Conservation (phyloP, 2,797 vertebrate genomes). For the Cheirogaleus major region DNA sequence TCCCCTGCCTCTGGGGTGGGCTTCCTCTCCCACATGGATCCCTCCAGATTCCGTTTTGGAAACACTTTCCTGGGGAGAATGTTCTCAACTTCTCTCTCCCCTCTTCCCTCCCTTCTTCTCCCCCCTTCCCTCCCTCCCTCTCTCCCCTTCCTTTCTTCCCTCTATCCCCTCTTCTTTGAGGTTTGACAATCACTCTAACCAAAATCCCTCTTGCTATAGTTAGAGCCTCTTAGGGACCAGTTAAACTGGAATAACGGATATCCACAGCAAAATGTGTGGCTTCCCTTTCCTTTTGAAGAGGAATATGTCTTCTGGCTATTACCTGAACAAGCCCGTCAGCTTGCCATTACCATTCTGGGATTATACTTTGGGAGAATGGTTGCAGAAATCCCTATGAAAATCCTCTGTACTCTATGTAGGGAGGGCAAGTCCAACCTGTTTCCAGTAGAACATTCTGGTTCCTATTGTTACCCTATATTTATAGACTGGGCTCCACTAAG, state of each 20-base stretch:
- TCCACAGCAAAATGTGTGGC: background rate
- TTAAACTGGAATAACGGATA: constrained; percentile 14
- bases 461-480: constrained; percentile 16
- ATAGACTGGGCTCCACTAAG: background rate
- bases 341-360: background rate
- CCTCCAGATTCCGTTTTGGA: background rate
- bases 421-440: background rate
- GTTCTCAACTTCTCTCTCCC: background rate
- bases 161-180: background rate
- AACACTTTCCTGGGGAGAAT: background rate
- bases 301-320: background rate
- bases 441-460: constrained; percentile 7
- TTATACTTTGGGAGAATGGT: background rate
- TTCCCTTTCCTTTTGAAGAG: constrained; percentile 46
- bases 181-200: background rate
- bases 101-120: background rate
- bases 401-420: background rate
- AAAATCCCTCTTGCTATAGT: background rate
- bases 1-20: background rate
- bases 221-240: constrained; percentile 39
- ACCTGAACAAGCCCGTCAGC: background rate
- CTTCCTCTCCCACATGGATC: background rate
- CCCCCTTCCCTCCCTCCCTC: background rate
- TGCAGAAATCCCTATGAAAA: constrained; percentile 22
- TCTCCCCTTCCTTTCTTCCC: background rate